Conservation (phyloP, 2,888 invertebrate species). For the Pseudanteris insignis region DNA sequence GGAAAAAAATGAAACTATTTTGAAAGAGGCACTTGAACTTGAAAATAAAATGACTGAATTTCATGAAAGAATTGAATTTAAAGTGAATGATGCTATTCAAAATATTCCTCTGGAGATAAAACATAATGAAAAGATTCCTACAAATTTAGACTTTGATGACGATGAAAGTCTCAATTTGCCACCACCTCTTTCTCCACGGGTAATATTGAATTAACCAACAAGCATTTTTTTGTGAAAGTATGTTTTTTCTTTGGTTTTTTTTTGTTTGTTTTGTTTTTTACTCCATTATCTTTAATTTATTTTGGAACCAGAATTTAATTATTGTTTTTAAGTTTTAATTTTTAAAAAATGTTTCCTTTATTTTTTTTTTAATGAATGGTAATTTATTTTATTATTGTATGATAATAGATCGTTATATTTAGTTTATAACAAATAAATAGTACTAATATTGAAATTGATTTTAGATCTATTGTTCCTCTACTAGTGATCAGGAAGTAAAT, state of each 20-base stretch:
- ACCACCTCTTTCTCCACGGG: constrained; percentile 69
- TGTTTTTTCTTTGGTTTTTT: no score
- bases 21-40: constrained; percentile 73
- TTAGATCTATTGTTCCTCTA: constrained; percentile 54
- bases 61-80: constrained; percentile 77
- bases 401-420: no score
- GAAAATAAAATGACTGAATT: constrained; percentile 78
- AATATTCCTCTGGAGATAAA: constrained; percentile 79
- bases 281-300: no score
- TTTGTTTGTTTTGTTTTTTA: no score
- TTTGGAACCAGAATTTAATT: no score
- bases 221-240: no score
- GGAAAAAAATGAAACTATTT: constrained; percentile 73
- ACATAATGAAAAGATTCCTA: constrained; percentile 72
- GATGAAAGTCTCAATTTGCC: constrained; percentile 68
- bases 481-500: constrained; percentile 47
- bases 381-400: no score
- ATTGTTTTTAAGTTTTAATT: no score
- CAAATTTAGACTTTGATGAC: constrained; percentile 70
- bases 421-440: no score
- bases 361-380: no score
- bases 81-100: constrained; percentile 77
- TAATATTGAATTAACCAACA: constrained; percentile 46
- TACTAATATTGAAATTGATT: no score
- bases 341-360: no score